A percentile compares a stretch with the other conserved stretches of the same genome.
Evolutionary conservation across 1,140 invertebrate genomes (phyloP).

Genomic region (Plutomurus gul): DNA sequence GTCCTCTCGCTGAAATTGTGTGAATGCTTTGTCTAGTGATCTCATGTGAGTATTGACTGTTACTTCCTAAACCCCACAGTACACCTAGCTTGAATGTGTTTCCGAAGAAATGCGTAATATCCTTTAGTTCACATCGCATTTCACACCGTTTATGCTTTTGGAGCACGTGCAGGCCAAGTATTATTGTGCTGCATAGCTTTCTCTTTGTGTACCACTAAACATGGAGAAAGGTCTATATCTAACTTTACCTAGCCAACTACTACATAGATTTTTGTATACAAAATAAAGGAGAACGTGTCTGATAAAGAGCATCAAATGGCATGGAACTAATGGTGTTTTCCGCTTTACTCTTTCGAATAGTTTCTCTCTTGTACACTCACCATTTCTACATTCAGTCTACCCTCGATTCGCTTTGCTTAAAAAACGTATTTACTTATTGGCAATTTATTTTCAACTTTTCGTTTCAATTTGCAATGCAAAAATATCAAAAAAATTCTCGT

Average conservation of each 20-base stretch:
- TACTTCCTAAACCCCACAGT: neutral
- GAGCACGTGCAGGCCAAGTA: too few relatives aligned
- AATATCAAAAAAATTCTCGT: too few relatives aligned
- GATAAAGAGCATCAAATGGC: neutral
- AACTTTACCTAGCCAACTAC: too few relatives aligned
- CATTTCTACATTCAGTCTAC: too few relatives aligned
- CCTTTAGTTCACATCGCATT: slow-evolving; percentile 2
- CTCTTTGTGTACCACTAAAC: too few relatives aligned
- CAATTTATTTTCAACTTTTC: too few relatives aligned
- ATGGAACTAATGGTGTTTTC: slow-evolving; percentile 17
- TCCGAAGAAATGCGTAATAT: neutral
- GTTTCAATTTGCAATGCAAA: too few relatives aligned
- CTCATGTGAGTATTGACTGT: neutral
- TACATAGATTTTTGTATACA: slow-evolving; percentile 15
- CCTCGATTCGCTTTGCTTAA: neutral
- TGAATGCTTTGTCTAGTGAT: slow-evolving; percentile 2
- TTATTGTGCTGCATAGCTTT: neutral
- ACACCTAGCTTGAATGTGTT: neutral
- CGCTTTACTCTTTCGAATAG: neutral
- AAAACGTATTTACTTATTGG: neutral
- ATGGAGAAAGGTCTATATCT: too few relatives aligned
- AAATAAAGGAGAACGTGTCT: slow-evolving; percentile 16
- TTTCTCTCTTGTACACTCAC: neutral
- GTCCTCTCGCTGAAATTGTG: too few relatives aligned
- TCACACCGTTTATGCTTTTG: slow-evolving; percentile 14